Percentiles rank a stretch among this genome's conserved stretches.
These are phyloP conservation scores for Zaprionus ghesquierei DNA, from an alignment of 1,140 invertebrate species.

Conservation along the genomic window DNA sequence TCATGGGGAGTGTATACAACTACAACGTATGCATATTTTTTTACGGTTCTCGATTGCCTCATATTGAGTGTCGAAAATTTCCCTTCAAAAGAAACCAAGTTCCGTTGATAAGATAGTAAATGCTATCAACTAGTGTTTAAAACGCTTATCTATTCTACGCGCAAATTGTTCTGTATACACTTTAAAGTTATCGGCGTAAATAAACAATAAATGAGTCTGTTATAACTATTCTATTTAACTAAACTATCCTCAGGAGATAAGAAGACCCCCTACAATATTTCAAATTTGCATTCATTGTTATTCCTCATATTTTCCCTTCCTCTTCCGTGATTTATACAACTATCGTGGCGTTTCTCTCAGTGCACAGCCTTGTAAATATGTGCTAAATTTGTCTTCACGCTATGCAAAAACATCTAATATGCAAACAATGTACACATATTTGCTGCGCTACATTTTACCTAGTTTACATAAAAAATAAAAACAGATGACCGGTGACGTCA, in stretches of 20 bases:
- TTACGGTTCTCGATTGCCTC: background rate
- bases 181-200: too few species aligned
- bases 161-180: background rate
- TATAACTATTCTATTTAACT: background rate
- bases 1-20: background rate
- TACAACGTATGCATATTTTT: background rate
- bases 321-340: background rate
- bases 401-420: constrained; percentile 32
- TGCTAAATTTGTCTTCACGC: constrained; percentile 40
- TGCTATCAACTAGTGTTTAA: background rate
- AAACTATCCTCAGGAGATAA: background rate
- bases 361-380: constrained; percentile 45
- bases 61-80: background rate
- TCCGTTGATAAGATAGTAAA: background rate
- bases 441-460: constrained; percentile 6
- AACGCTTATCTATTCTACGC: background rate
- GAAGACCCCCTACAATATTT: background rate
- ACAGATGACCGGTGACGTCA: constrained; percentile 26
- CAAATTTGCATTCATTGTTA: background rate
- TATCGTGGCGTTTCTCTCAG: background rate
- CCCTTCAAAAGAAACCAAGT: background rate
- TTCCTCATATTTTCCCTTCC: background rate
- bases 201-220: background rate
- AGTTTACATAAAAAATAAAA: constrained; percentile 4
- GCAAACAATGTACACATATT: constrained; percentile 16